Evolutionary conservation across 2,888 invertebrate genomes (phyloP).

Genomic region (Polydrusus pterygomalis): DNA sequence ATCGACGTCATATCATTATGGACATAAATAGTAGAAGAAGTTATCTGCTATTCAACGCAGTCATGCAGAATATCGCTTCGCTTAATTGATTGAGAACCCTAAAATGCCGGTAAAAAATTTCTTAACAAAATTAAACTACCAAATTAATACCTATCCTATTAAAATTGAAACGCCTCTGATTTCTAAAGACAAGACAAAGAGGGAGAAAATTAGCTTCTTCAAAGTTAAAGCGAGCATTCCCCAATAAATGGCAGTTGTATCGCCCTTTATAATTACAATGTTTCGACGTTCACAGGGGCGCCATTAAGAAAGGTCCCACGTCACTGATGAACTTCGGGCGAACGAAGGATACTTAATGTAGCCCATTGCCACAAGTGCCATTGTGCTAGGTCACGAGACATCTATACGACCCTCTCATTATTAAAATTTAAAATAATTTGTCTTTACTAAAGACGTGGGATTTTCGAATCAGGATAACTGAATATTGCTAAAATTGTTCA

Average conservation of each 20-base stretch:
- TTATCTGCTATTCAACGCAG: too few relatives aligned
- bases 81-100: too few relatives aligned
- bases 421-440: slow-evolving; percentile 33
- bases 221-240: slow-evolving; percentile 51
- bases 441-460: neutral
- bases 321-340: slow-evolving; percentile 51
- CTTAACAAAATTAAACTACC: neutral
- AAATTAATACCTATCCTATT: slow-evolving; percentile 2
- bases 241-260: slow-evolving; percentile 55
- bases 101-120: neutral
- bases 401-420: slow-evolving; percentile 31
- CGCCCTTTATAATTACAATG: slow-evolving; percentile 63
- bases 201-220: slow-evolving; percentile 51
- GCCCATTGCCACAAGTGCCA: slow-evolving; percentile 46
- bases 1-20: too few relatives aligned
- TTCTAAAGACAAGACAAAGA: slow-evolving; percentile 42
- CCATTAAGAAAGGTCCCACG: slow-evolving; percentile 53
- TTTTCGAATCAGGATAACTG: neutral
- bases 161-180: slow-evolving; percentile 29
- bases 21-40: too few relatives aligned
- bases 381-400: slow-evolving; percentile 37
- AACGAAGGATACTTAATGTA: slow-evolving; percentile 47
- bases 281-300: slow-evolving; percentile 60
- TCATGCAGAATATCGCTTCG: too few relatives aligned
- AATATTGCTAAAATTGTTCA: too few relatives aligned